Conservation (phyloP, 2,113 vertebrate genomes). For the Lampris megalopsis region DNA sequence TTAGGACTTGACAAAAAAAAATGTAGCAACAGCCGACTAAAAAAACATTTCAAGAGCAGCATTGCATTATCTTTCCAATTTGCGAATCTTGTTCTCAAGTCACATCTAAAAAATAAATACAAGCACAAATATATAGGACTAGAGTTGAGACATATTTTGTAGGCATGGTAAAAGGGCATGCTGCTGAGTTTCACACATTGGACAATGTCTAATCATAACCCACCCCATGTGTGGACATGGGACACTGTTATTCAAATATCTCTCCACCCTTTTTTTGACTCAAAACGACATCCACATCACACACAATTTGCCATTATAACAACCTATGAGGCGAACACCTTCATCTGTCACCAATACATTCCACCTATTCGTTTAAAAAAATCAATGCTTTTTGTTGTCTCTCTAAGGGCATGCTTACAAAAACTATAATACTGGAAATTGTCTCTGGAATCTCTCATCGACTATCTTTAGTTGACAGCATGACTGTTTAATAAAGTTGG, state of each 20-base stretch:
- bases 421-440: constrained; percentile 56
- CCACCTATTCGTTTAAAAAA: constrained; percentile 63
- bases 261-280: constrained; percentile 35
- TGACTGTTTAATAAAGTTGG: constrained; percentile 59
- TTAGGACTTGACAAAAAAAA: constrained; percentile 11
- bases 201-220: constrained; percentile 53
- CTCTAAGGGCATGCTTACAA: constrained; percentile 56
- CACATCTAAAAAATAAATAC: constrained; percentile 72
- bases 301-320: constrained; percentile 34
- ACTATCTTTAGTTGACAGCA: constrained; percentile 29
- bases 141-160: constrained; percentile 65
- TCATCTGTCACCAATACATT: constrained; percentile 66
- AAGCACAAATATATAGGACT: constrained; percentile 70
- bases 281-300: constrained; percentile 55
- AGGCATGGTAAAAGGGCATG: constrained; percentile 75
- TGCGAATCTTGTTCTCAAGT: constrained; percentile 42
- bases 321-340: constrained; percentile 48
- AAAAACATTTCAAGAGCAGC: constrained; percentile 27
- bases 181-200: constrained; percentile 68
- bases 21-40: not conserved
- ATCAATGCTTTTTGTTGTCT: constrained; percentile 50
- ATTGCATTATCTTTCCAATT: constrained; percentile 31
- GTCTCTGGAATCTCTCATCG: constrained; percentile 25
- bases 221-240: constrained; percentile 10
- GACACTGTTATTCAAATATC: constrained; percentile 21